Conservation (phyloP, 1,140 invertebrate species). For the Mercenaria mercenaria region DNA sequence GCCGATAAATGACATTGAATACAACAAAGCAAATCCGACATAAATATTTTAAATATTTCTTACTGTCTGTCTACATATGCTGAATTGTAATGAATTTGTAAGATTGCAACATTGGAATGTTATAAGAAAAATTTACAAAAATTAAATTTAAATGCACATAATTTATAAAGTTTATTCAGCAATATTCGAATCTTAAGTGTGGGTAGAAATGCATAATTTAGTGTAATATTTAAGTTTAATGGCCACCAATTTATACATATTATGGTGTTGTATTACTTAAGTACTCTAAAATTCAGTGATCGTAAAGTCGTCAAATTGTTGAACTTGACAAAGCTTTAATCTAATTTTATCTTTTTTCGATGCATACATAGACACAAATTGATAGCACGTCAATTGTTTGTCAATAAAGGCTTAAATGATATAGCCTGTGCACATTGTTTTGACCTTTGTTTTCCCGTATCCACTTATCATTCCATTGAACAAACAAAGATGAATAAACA, state of each 20-base stretch:
- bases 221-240: background rate
- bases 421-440: background rate
- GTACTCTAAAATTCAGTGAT: background rate
- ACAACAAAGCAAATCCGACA: too few relatives aligned
- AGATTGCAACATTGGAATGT: too few relatives aligned
- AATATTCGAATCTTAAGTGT: too few relatives aligned
- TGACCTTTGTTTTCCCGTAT: background rate
- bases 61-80: too few relatives aligned
- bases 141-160: too few relatives aligned
- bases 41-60: too few relatives aligned
- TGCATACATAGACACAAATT: background rate
- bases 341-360: background rate
- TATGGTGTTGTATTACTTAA: background rate
- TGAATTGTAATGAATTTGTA: too few relatives aligned
- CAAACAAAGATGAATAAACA: background rate
- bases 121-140: too few relatives aligned
- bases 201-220: too few relatives aligned
- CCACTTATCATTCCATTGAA: constrained; percentile 42
- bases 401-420: background rate
- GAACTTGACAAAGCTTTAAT: background rate
- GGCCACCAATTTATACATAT: background rate
- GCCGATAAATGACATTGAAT: too few relatives aligned
- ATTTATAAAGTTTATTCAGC: too few relatives aligned
- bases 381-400: constrained; percentile 19
- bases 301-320: constrained; percentile 13